Evolutionary conservation across 2,888 invertebrate genomes (phyloP).

Genomic region (Eumacrocentrus americanus): DNA sequence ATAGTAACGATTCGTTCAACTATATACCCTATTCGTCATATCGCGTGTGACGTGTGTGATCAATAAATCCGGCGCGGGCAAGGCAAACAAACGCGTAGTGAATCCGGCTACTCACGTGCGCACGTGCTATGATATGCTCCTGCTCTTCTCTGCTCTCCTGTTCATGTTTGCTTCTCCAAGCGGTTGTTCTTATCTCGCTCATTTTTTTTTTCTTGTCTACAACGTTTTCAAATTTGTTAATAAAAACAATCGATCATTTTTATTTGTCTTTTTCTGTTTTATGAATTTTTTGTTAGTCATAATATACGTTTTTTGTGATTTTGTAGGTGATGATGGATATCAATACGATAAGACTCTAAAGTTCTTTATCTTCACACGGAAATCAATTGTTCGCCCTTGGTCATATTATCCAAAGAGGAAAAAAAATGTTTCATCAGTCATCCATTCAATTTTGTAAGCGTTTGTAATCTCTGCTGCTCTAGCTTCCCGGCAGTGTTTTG

Average conservation of each 20-base stretch:
- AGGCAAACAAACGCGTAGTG: conserved; percentile 34
- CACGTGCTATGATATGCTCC: conserved; percentile 30
- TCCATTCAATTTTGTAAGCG: conserved; percentile 6
- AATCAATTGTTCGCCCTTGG: conserved; percentile 15
- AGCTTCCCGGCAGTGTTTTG: conserved; percentile 54
- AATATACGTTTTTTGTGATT: conserved; percentile 1
- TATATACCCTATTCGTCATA: conserved; percentile 40
- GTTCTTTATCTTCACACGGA: conserved; percentile 10
- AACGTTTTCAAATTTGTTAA: neutral
- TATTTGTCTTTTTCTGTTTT: no score
- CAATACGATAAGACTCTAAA: conserved; percentile 17
- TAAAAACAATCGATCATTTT: conserved; percentile 5
- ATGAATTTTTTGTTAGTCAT: no score
- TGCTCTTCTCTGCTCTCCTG: conserved; percentile 7
- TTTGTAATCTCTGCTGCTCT: conserved; percentile 29
- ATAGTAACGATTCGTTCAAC: conserved; percentile 18
- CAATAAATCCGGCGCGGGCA: conserved; percentile 58
- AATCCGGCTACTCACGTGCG: conserved; percentile 35
- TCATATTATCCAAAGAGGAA: conserved; percentile 1
- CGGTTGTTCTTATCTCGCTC: conserved; percentile 7
- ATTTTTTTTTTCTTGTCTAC: neutral
- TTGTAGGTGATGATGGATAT: neutral
- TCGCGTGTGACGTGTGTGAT: conserved; percentile 56
- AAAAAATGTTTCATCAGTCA: conserved; percentile 11
- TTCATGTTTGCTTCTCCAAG: neutral